Conservation (phyloP, 2,888 invertebrate genomes). For the Synergus laeviventris region DNA sequence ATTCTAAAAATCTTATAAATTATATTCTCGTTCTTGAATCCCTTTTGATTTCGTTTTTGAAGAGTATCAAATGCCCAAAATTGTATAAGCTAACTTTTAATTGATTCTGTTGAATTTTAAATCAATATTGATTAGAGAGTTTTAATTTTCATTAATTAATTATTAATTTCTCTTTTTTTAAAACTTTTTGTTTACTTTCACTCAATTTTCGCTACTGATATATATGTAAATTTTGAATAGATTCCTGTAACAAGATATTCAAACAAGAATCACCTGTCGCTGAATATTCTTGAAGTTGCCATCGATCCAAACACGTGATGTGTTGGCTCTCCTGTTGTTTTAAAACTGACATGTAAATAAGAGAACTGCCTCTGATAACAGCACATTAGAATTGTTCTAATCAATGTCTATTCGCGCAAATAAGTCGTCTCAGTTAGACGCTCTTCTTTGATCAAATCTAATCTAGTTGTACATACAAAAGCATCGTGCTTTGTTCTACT, state of each 20-base stretch:
- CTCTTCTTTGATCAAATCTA: slow-evolving; percentile 26
- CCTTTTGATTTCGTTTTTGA: too few species aligned
- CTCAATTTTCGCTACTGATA: not conserved
- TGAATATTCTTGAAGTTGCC: slow-evolving; percentile 38
- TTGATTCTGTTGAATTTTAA: too few species aligned
- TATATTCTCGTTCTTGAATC: too few species aligned
- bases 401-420: slow-evolving; percentile 24
- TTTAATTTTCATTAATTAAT: too few species aligned
- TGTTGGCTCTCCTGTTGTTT: slow-evolving; percentile 39
- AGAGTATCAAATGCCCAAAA: too few species aligned
- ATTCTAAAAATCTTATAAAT: too few species aligned
- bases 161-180: not conserved
- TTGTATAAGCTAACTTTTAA: too few species aligned
- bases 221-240: not conserved
- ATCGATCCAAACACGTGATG: slow-evolving; percentile 33
- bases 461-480: slow-evolving; percentile 7
- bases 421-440: slow-evolving; percentile 4
- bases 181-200: not conserved
- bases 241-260: not conserved
- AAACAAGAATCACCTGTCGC: slow-evolving; percentile 7
- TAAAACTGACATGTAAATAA: slow-evolving; percentile 17
- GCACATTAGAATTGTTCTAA: slow-evolving; percentile 27
- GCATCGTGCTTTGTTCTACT: slow-evolving; percentile 22
- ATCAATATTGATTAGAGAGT: too few species aligned
- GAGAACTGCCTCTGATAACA: slow-evolving; percentile 23